These are phyloP conservation scores for Aphis craccivora DNA, from an alignment of 1,140 invertebrate genomes.

Conservation along the genomic window DNA sequence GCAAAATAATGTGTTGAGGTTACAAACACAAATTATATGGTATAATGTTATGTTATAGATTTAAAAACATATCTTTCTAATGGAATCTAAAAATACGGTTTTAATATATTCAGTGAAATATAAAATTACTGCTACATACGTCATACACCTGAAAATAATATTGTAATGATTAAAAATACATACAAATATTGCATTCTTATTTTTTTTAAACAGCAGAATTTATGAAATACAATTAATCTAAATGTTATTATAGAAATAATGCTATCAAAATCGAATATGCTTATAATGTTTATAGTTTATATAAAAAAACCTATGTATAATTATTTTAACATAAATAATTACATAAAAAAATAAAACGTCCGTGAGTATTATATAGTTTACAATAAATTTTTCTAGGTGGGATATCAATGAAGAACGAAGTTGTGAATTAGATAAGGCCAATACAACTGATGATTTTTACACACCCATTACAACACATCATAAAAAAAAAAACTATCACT, in stretches of 20 bases:
- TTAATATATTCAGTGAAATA: not conserved
- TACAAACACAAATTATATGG: not conserved
- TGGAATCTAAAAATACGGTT: not conserved
- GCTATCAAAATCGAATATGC: not conserved
- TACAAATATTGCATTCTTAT: not conserved
- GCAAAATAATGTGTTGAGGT: not conserved
- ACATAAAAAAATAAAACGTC: not conserved
- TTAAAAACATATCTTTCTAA: too few species aligned
- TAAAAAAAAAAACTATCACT: not conserved
- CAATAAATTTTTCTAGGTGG: not conserved
- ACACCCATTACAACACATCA: conserved; percentile 19
- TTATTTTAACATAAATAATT: not conserved
- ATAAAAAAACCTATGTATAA: not conserved
- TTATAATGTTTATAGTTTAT: not conserved
- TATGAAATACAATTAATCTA: not conserved
- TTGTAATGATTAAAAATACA: not conserved
- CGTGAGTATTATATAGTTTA: not conserved
- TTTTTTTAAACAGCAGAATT: not conserved
- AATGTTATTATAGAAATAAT: not conserved
- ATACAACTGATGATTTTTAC: conserved; percentile 14
- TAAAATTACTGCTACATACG: not conserved
- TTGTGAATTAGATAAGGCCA: conserved; percentile 27
- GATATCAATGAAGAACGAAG: not conserved
- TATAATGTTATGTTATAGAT: not conserved
- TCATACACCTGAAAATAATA: not conserved